These are phyloP conservation scores for Tenthredo distinguenda DNA, from an alignment of 2,888 invertebrate genomes.

Conservation along the genomic window DNA sequence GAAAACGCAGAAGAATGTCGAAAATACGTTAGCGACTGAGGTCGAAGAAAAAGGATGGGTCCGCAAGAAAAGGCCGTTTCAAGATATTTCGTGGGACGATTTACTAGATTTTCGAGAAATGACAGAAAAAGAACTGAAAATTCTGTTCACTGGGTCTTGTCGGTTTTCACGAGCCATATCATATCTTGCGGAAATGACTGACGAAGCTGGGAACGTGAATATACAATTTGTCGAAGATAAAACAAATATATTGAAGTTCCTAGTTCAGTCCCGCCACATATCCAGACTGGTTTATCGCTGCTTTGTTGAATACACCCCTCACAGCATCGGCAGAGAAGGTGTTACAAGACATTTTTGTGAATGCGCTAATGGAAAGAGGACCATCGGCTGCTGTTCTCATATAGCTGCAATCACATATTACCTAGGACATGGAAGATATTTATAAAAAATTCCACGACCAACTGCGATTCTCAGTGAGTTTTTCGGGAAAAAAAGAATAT, in stretches of 20 bases:
- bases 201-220: conserved; percentile 43
- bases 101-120: conserved; percentile 52
- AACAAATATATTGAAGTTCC: conserved; percentile 49
- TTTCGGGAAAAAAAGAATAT: conserved; percentile 41
- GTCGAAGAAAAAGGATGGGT: conserved; percentile 10
- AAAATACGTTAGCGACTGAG: conserved; percentile 54
- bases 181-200: conserved; percentile 51
- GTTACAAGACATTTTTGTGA: too few relatives aligned
- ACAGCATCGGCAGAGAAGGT: too few relatives aligned
- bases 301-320: conserved; percentile 29
- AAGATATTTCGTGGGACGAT: conserved; percentile 1
- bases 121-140: conserved; percentile 24
- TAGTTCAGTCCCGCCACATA: conserved; percentile 54
- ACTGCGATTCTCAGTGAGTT: conserved; percentile 56
- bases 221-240: conserved; percentile 51
- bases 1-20: conserved; percentile 21
- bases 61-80: background rate
- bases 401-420: conserved; percentile 53
- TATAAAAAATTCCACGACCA: conserved; percentile 55
- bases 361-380: too few relatives aligned
- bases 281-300: conserved; percentile 46
- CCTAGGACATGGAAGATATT: conserved; percentile 56
- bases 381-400: too few relatives aligned
- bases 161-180: too few relatives aligned
- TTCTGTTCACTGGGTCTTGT: too few relatives aligned